A percentile compares a stretch with the other conserved stretches of the same genome.
Evolutionary conservation across 2,888 invertebrate genomes (phyloP).

Genomic region (Myathropa florea): DNA sequence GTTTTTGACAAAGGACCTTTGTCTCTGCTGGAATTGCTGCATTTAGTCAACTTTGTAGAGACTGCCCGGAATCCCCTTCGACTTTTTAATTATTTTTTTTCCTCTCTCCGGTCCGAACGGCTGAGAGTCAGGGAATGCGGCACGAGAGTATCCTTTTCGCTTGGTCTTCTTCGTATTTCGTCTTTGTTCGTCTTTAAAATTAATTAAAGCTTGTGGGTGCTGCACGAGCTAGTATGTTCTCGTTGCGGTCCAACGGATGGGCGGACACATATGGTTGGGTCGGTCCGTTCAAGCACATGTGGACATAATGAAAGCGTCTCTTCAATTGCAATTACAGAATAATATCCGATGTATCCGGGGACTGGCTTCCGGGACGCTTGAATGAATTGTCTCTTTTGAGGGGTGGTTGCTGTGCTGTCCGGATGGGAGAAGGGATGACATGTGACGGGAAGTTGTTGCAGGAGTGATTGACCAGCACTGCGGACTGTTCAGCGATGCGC

Average conservation of each 20-base stretch:
- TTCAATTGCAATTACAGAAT: constrained; percentile 36
- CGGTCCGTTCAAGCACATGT: background rate
- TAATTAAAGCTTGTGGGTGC: constrained; percentile 49
- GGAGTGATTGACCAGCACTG: background rate
- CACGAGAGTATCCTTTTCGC: background rate
- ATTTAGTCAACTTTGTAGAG: constrained; percentile 16
- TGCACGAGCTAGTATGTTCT: background rate
- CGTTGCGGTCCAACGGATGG: background rate
- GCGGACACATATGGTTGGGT: background rate
- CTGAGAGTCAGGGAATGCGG: background rate
- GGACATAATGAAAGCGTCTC: constrained; percentile 2
- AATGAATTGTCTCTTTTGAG: constrained; percentile 20
- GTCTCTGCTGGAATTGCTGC: constrained; percentile 15
- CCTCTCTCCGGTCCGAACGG: background rate
- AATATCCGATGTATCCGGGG: background rate
- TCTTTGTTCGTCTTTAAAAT: constrained; percentile 40
- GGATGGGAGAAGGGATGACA: constrained; percentile 9
- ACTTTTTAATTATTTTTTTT: constrained; percentile 50
- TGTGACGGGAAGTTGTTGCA: background rate
- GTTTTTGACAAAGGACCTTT: constrained; percentile 27
- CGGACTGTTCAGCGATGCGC: background rate
- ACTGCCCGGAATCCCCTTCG: constrained; percentile 23
- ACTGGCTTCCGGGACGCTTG: constrained; percentile 13
- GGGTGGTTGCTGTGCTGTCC: background rate
- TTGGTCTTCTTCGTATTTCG: background rate